Percentiles rank a stretch among this genome's conserved stretches.
phyloP scores from a whole-genome alignment of 2,888 invertebrate genomes.

The Galeruca laticollis region DNA sequence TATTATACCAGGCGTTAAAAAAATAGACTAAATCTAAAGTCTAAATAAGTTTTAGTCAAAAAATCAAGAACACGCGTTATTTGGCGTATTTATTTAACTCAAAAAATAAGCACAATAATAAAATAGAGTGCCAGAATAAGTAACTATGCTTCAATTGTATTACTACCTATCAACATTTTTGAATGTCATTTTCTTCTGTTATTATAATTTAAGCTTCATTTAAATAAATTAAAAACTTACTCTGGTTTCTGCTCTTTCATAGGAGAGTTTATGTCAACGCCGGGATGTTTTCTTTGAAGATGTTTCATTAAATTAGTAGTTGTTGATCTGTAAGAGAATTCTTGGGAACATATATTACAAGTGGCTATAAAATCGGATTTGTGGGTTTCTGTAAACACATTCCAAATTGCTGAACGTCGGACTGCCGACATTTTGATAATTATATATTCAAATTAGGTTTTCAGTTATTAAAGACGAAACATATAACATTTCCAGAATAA shows the following conservation, averaged over 20 bases:
- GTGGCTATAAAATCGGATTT: conserved; percentile 32
- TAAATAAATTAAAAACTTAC: conserved; percentile 1
- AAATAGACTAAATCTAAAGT: no score
- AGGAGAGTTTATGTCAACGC: conserved; percentile 7
- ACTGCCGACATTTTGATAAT: conserved; percentile 18
- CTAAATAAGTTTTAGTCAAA: no score
- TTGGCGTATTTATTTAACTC: no score
- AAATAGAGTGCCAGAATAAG: no score
- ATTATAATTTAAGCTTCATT: not conserved
- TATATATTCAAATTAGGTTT: not conserved
- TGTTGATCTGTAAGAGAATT: conserved; percentile 32
- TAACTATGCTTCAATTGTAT: no score
- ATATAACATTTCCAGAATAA: conserved; percentile 17
- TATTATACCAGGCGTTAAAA: no score
- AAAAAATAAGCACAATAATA: no score
- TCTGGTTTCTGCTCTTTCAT: not conserved
- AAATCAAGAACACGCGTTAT: no score
- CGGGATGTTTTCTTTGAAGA: conserved; percentile 27
- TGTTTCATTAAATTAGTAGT: conserved; percentile 33
- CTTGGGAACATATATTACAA: conserved; percentile 30
- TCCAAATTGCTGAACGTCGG: conserved; percentile 28
- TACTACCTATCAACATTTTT: no score
- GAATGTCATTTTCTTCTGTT: not conserved
- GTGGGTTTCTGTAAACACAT: conserved; percentile 31
- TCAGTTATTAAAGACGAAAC: conserved; percentile 10